A percentile compares a stretch with the other conserved stretches of the same genome.
These are phyloP conservation scores for Netelia fuscicornis DNA, from an alignment of 2,888 invertebrate species.

Conservation along the genomic window DNA sequence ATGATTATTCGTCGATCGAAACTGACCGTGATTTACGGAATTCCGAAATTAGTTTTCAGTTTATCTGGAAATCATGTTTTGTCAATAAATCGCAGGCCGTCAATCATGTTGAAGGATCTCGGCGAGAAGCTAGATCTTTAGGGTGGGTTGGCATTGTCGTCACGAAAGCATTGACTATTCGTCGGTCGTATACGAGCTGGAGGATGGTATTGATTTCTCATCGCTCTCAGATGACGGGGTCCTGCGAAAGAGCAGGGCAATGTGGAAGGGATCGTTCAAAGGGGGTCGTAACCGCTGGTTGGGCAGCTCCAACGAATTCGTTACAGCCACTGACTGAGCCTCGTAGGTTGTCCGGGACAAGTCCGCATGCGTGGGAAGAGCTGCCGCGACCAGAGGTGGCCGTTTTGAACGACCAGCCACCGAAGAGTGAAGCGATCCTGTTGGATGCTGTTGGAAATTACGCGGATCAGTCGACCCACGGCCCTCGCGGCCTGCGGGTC, in stretches of 20 bases:
- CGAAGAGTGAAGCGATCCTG: neutral
- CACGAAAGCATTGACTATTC: conserved; percentile 39
- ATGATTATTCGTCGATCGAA: neutral
- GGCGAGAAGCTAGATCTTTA: conserved; percentile 23
- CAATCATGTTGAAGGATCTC: conserved; percentile 25
- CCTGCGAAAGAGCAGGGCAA: conserved; percentile 49
- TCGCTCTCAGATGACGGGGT: conserved; percentile 82
- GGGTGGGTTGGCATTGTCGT: conserved; percentile 7
- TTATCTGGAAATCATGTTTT: conserved; percentile 15
- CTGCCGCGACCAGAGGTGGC: conserved; percentile 14
- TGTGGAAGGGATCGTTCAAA: conserved; percentile 73
- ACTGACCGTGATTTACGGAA: conserved; percentile 14
- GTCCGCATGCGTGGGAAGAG: conserved; percentile 69
- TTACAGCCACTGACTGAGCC: conserved; percentile 64
- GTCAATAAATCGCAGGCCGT: conserved; percentile 31
- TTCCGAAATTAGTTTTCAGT: neutral
- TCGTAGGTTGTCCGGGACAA: conserved; percentile 56
- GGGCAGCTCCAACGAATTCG: conserved; percentile 64
- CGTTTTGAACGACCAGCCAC: conserved; percentile 20
- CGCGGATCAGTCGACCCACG: conserved; percentile 70
- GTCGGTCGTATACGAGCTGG: conserved; percentile 21
- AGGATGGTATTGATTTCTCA: conserved; percentile 83
- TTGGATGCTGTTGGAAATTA: conserved; percentile 29
- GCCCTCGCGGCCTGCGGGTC: conserved; percentile 70
- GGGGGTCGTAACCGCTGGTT: conserved; percentile 62